A percentile compares a stretch with the other conserved stretches of the same genome.
Evolutionary conservation across 2,113 vertebrate genomes (phyloP).

Genomic region (Charadrius vociferus): DNA sequence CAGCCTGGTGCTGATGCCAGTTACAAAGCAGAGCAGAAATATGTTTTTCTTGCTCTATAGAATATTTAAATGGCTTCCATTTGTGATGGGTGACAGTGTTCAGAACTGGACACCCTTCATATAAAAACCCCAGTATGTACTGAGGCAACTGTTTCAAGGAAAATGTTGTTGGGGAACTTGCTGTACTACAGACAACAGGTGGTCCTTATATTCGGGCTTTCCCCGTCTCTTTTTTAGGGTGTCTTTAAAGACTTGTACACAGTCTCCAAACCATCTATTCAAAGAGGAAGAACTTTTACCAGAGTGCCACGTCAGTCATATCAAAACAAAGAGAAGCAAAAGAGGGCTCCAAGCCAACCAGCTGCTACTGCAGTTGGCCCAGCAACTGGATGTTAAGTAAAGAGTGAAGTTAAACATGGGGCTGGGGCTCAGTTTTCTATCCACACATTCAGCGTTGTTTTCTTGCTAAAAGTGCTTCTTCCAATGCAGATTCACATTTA

Average conservation of each 20-base stretch:
- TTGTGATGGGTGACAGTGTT: background rate
- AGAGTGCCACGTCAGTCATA: constrained; percentile 16
- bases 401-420: background rate
- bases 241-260: background rate
- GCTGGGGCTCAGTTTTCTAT: background rate
- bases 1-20: background rate
- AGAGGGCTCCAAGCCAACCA: constrained; percentile 27
- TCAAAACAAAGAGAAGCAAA: background rate
- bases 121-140: background rate
- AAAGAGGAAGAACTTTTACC: background rate
- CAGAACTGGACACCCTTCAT: background rate
- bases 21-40: background rate
- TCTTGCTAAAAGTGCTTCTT: background rate
- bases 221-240: background rate
- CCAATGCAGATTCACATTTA: background rate
- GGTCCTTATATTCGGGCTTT: background rate
- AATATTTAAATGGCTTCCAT: background rate
- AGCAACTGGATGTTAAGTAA: constrained; percentile 54
- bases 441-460: background rate
- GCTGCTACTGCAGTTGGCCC: constrained; percentile 70
- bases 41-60: background rate
- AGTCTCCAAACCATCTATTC: background rate
- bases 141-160: background rate
- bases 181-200: background rate
- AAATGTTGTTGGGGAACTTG: background rate